These are phyloP conservation scores for Synanthedon tipuliformis DNA, from an alignment of 2,888 invertebrate genomes.

Conservation along the genomic window DNA sequence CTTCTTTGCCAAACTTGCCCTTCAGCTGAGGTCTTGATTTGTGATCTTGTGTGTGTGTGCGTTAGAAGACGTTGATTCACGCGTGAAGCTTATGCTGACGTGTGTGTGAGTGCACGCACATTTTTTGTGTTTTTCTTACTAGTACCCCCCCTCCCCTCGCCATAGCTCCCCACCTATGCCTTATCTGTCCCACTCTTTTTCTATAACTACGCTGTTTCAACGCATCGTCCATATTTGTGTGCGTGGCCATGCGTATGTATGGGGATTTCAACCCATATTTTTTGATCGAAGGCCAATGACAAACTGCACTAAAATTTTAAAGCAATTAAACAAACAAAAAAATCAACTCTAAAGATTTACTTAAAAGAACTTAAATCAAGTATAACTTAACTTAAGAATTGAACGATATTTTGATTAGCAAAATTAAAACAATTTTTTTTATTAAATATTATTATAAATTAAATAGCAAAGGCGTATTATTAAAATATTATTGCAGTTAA, in stretches of 20 bases:
- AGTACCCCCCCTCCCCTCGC: constrained; percentile 44
- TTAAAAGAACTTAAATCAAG: too few relatives aligned
- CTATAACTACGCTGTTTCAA: constrained; percentile 46
- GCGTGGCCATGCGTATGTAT: constrained; percentile 40
- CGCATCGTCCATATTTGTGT: constrained; percentile 26
- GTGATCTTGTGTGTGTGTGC: constrained; percentile 27
- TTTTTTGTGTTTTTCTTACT: constrained; percentile 61
- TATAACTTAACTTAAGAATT: too few relatives aligned
- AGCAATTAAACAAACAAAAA: constrained; percentile 10
- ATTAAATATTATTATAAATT: neutral
- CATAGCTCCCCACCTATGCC: constrained; percentile 46
- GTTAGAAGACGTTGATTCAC: constrained; percentile 24
- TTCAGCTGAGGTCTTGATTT: constrained; percentile 47
- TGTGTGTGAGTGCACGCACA: constrained; percentile 61
- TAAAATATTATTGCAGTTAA: neutral
- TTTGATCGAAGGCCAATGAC: constrained; percentile 62
- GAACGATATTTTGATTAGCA: neutral
- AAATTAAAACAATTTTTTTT: neutral
- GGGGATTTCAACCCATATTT: constrained; percentile 65
- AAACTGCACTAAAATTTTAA: constrained; percentile 8
- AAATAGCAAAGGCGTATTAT: neutral
- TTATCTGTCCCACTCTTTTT: constrained; percentile 67
- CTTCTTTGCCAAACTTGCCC: constrained; percentile 26
- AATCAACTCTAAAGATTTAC: constrained; percentile 9
- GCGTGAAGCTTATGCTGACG: constrained; percentile 16